Percentiles rank a stretch among this genome's conserved stretches.
These are phyloP conservation scores for Microctonus brassicae DNA, from an alignment of 2,888 invertebrate genomes.

Conservation along the genomic window DNA sequence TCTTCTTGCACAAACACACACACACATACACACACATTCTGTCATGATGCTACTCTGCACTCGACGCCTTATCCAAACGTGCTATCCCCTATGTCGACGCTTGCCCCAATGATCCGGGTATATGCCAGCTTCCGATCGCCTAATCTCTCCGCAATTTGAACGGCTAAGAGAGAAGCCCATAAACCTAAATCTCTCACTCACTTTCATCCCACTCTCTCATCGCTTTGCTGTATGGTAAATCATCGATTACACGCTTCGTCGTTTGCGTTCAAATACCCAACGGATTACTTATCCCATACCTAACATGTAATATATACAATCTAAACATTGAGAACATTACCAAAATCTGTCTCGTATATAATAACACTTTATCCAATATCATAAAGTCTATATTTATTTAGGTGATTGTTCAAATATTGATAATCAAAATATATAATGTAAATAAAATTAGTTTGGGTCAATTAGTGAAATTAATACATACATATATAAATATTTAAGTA, in stretches of 20 bases:
- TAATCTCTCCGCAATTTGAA: slow-evolving; percentile 64
- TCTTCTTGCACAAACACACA: too few species aligned
- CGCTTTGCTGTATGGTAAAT: slow-evolving; percentile 44
- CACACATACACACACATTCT: slow-evolving; percentile 25
- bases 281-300: slow-evolving; percentile 53
- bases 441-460: neutral
- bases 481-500: too few species aligned
- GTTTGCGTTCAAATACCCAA: slow-evolving; percentile 48
- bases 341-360: neutral
- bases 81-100: slow-evolving; percentile 35
- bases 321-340: slow-evolving; percentile 13
- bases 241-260: slow-evolving; percentile 55
- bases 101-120: slow-evolving; percentile 45
- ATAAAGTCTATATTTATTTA: neutral
- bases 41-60: slow-evolving; percentile 30
- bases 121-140: slow-evolving; percentile 55
- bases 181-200: slow-evolving; percentile 48
- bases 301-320: slow-evolving; percentile 42
- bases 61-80: slow-evolving; percentile 41
- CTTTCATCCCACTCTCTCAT: neutral
- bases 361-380: neutral
- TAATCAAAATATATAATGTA: neutral
- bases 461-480: neutral
- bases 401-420: neutral
- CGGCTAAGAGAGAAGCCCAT: slow-evolving; percentile 56